Evolutionary conservation across 2,113 vertebrate species (phyloP).

Genomic region (Silurus meridionalis): DNA sequence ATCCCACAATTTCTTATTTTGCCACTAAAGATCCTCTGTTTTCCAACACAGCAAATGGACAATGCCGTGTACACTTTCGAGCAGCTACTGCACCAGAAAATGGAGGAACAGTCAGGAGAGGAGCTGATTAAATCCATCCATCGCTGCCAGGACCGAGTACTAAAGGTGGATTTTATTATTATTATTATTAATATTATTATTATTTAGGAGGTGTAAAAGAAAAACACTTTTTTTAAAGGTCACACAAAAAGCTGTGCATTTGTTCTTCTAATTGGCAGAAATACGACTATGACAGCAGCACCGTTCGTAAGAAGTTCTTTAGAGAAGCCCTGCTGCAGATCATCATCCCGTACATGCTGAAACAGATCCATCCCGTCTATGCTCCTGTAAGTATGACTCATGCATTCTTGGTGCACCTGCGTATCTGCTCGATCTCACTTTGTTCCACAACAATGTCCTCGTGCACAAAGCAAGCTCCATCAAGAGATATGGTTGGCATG

Average conservation of each 20-base stretch:
- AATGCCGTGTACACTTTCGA: constrained; percentile 90
- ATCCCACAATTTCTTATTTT: not conserved
- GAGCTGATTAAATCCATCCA: constrained; percentile 88
- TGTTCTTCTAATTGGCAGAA: constrained; percentile 72
- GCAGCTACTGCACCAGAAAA: constrained; percentile 87
- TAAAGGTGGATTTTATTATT: constrained; percentile 80
- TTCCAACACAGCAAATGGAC: constrained; percentile 87
- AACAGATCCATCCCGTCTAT: constrained; percentile 79
- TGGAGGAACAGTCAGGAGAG: constrained; percentile 76
- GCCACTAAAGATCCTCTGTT: not conserved
- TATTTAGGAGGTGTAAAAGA: not conserved
- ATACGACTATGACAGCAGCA: constrained; percentile 95
- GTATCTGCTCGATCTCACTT: not conserved
- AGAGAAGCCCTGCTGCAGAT: constrained; percentile 94
- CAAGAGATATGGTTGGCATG: too few species aligned
- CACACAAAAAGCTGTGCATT: not conserved
- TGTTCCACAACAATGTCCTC: too few species aligned
- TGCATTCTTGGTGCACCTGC: not conserved
- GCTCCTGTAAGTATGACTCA: constrained; percentile 4
- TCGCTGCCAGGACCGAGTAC: constrained; percentile 88
- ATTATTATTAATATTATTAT: not conserved
- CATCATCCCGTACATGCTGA: constrained; percentile 92
- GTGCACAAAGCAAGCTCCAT: too few species aligned
- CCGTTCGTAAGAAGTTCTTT: constrained; percentile 92
- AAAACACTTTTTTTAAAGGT: not conserved